Evolutionary conservation across 2,113 vertebrate genomes (phyloP).

Genomic region (Lipotes vexillifer): DNA sequence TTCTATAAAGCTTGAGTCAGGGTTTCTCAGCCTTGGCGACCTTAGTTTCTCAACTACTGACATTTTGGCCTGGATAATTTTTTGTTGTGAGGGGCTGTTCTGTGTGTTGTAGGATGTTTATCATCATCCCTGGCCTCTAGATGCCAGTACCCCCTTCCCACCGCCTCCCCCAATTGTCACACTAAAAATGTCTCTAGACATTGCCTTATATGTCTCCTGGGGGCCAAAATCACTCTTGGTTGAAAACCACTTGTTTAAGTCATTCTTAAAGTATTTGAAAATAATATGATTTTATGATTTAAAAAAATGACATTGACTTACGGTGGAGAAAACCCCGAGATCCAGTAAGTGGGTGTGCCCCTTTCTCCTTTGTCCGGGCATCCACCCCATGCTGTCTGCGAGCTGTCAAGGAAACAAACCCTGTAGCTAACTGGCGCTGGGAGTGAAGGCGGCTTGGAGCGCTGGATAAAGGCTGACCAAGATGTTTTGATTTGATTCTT

Average conservation of each 20-base stretch:
- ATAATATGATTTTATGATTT: background rate
- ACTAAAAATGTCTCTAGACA: background rate
- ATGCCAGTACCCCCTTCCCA: background rate
- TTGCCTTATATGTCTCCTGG: background rate
- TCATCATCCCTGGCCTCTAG: background rate
- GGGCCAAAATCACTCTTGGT: background rate
- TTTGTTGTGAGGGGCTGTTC: background rate
- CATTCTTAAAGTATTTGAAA: conserved; percentile 37
- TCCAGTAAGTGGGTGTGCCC: background rate
- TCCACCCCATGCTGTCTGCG: background rate
- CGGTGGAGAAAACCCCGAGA: background rate
- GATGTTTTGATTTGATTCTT: background rate
- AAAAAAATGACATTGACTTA: background rate
- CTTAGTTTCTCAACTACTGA: background rate
- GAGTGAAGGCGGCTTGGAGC: background rate
- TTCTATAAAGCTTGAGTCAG: background rate
- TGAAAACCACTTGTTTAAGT: background rate
- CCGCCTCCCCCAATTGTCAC: background rate
- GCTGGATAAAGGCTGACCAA: background rate
- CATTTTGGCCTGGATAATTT: background rate
- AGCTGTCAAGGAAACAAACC: background rate
- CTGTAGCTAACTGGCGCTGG: background rate
- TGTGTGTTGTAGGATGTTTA: background rate
- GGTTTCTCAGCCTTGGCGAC: background rate
- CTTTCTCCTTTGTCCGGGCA: background rate